Evolutionary conservation across 2,797 vertebrate genomes (phyloP), one percentile per base, ranked within the genome.

Genomic region (Phaenicophaeus curvirostris): DNA sequence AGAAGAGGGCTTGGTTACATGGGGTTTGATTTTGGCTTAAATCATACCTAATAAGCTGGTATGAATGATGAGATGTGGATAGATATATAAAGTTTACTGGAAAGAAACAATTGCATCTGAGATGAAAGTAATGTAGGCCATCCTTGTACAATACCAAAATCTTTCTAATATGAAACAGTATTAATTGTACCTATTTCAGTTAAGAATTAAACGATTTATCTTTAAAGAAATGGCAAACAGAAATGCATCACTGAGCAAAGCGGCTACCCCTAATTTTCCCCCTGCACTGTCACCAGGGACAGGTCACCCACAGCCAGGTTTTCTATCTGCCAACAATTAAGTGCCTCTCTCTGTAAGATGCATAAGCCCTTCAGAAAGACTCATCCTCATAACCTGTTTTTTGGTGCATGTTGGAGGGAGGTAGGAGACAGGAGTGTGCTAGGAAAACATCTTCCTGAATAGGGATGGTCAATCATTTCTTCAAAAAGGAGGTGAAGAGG

Each of bases 31-130:
- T 94, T 80, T 73, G 83, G 23, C 19, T 87, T 86, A 53, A 90
- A 76, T 87, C 6, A 3, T 58, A 42, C n/a, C 28, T 65, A 87
- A 21, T 50, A 59, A 87, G 61, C 30, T 87, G 53, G 15, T 67
- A 41, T 28, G 30, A 74, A 57, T 39, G 5, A 46, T 71, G 53
- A 82, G n/a, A 87, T 65, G 41, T 67, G 33, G 35, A 35, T 68
- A 39, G 35, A 37, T 42, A 48, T 35, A 66, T 37, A 93, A 71
- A 94, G 59, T 71, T 90, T 93, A 93, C 61, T 94, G 90, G 95
- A 96, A 95, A 96, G 88, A 95, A 96, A 77, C 66, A 85, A 90
- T 92, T 96, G 82, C 59, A 62, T 35, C 48, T 75, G 42, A 96
- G 72, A 88, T 67, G 91, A 93, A 97, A 93, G 39, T 63, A 94